Evolutionary conservation across 2,113 vertebrate genomes (phyloP).

Genomic region (Scatophagus argus): DNA sequence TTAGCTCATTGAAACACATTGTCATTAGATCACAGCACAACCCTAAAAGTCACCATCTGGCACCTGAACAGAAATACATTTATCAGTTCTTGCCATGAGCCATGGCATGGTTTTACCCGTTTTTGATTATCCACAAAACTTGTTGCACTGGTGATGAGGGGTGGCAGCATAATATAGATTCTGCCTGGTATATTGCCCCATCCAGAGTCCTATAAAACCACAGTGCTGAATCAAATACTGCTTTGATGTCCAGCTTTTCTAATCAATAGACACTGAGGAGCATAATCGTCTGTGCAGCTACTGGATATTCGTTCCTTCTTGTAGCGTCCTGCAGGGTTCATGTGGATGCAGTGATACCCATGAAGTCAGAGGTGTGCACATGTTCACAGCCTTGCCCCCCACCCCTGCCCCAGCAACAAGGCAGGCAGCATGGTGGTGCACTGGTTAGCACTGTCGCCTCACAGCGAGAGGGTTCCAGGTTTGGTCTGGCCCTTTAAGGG

Average conservation of each 20-base stretch:
- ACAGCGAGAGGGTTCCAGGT: too few species aligned
- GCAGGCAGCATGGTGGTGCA: too few species aligned
- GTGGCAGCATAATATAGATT: background rate
- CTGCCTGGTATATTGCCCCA: conserved; percentile 3
- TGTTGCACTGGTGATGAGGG: background rate
- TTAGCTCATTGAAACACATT: background rate
- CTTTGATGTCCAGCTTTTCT: conserved; percentile 48
- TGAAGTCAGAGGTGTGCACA: conserved; percentile 1
- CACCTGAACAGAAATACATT: background rate
- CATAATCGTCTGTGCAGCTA: conserved; percentile 20
- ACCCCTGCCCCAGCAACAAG: too few species aligned
- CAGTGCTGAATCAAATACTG: conserved; percentile 19
- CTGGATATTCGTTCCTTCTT: conserved; percentile 11
- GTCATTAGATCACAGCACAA: too few species aligned
- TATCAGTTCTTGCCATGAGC: too few species aligned
- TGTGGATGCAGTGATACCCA: conserved; percentile 13
- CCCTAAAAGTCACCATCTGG: background rate
- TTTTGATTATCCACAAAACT: background rate
- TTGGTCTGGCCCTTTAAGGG: too few species aligned
- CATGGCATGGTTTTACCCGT: background rate
- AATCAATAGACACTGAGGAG: conserved; percentile 32
- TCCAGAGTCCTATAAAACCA: conserved; percentile 17
- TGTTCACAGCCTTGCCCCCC: conserved; percentile 20
- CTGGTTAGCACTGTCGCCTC: too few species aligned
- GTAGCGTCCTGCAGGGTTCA: conserved; percentile 1